These are phyloP conservation scores for Bibio marci DNA, from an alignment of 2,888 invertebrate species.

Conservation along the genomic window DNA sequence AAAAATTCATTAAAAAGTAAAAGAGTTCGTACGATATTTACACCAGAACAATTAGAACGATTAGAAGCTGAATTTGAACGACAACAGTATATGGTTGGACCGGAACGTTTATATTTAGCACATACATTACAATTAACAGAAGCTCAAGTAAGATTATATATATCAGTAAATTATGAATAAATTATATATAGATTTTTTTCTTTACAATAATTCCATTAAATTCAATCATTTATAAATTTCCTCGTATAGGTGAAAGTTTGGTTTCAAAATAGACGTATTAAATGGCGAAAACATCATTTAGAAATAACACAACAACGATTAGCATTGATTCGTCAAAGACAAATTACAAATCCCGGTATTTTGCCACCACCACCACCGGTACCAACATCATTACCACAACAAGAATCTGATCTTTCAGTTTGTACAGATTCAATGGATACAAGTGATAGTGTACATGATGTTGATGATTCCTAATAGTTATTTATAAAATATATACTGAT, in stretches of 20 bases:
- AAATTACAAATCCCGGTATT: slow-evolving; percentile 10
- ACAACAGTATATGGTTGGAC: slow-evolving; percentile 97
- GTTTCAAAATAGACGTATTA: slow-evolving; percentile 84
- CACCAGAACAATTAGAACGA: slow-evolving; percentile 86
- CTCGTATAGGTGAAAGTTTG: slow-evolving; percentile 78
- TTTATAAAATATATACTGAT: too few species aligned
- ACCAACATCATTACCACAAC: slow-evolving; percentile 5
- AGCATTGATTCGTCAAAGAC: slow-evolving; percentile 33
- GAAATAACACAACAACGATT: slow-evolving; percentile 80
- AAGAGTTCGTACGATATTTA: slow-evolving; percentile 88
- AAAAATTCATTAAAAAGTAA: slow-evolving; percentile 46
- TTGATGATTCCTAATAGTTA: too few species aligned
- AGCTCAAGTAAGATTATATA: slow-evolving; percentile 48
- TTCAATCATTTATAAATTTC: too few species aligned
- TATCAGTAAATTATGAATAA: too few species aligned
- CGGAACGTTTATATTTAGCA: slow-evolving; percentile 81
- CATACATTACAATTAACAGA: slow-evolving; percentile 73
- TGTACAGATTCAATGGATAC: slow-evolving; percentile 28
- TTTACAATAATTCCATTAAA: too few species aligned
- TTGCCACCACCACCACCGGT: slow-evolving; percentile 4
- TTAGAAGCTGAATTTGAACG: slow-evolving; percentile 88
- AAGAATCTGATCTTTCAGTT: slow-evolving; percentile 28
- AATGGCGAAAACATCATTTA: slow-evolving; percentile 85
- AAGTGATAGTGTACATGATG: slow-evolving; percentile 23
- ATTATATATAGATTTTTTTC: too few species aligned